Conservation (phyloP, 2,113 vertebrate species). For the Oxygymnocypris stewartii region DNA sequence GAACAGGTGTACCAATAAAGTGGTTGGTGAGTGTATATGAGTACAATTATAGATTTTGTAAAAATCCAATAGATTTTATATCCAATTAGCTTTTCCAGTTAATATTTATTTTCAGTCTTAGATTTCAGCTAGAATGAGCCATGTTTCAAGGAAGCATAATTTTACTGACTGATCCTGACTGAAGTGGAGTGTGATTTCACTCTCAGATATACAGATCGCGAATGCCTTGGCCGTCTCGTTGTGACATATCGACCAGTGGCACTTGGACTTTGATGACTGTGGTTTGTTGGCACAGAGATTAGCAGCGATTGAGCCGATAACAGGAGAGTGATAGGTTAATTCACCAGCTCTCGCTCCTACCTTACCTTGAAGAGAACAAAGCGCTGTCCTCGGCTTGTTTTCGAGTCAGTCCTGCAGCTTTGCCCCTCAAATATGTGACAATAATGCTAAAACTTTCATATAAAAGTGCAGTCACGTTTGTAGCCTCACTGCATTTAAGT, state of each 20-base stretch:
- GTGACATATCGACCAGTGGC: background rate
- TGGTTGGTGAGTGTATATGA: too few species aligned
- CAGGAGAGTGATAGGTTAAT: slow-evolving; percentile 42
- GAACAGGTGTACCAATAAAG: too few species aligned
- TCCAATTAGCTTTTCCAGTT: background rate
- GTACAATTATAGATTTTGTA: too few species aligned
- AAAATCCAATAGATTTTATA: too few species aligned
- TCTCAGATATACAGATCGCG: background rate
- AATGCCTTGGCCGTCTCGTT: background rate
- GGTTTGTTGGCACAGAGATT: slow-evolving; percentile 31
- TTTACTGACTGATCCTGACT: background rate
- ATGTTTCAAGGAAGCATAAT: background rate
- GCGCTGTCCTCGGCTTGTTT: background rate
- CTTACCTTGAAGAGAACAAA: slow-evolving; percentile 6
- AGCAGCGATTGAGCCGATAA: slow-evolving; percentile 47
- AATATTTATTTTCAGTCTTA: background rate
- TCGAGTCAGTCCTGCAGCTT: background rate
- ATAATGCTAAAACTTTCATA: background rate
- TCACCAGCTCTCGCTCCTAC: slow-evolving; percentile 3
- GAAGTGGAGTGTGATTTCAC: background rate
- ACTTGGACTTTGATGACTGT: slow-evolving; percentile 20
- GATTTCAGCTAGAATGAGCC: background rate
- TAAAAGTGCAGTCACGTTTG: background rate
- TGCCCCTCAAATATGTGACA: background rate
- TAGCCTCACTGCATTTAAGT: background rate